phyloP scores from a whole-genome alignment of 2,888 invertebrate genomes.

The Subacronicta megacephala region DNA sequence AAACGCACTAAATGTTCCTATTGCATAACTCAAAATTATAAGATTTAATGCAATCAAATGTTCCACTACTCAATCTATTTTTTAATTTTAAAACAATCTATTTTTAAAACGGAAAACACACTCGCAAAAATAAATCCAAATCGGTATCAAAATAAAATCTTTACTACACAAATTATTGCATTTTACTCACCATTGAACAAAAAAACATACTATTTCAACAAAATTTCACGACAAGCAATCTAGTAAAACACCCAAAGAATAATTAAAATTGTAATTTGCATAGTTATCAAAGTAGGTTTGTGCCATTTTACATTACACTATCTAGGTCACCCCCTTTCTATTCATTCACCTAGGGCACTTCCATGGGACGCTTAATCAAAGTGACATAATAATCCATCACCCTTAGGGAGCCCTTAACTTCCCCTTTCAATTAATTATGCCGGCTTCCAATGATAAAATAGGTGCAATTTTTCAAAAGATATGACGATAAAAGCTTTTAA shows the following conservation, averaged over 20 bases:
- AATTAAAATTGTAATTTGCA: slow-evolving; percentile 50
- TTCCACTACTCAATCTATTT: too few species aligned
- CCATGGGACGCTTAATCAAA: slow-evolving; percentile 61
- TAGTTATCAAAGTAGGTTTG: slow-evolving; percentile 52
- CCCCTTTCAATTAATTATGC: slow-evolving; percentile 72
- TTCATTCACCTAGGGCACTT: slow-evolving; percentile 50
- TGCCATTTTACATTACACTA: slow-evolving; percentile 27
- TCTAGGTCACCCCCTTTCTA: slow-evolving; percentile 34
- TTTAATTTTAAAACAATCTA: too few species aligned
- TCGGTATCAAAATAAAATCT: too few species aligned
- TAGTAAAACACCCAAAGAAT: slow-evolving; percentile 27
- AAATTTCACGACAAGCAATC: too few species aligned
- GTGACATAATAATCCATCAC: slow-evolving; percentile 73
- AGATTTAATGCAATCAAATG: too few species aligned
- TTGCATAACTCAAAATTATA: too few species aligned
- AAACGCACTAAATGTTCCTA: too few species aligned
- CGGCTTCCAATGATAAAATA: slow-evolving; percentile 64
- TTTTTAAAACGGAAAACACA: too few species aligned
- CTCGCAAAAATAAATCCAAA: too few species aligned
- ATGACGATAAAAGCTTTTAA: slow-evolving; percentile 61
- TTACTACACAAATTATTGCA: too few species aligned
- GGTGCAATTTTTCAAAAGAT: slow-evolving; percentile 74
- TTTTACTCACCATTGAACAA: too few species aligned
- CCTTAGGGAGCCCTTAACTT: slow-evolving; percentile 56
- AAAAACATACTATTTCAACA: too few species aligned